Base-by-base conservation (phyloP, 2,113 vertebrate species). In the Grammomys dolichurus region DNA sequence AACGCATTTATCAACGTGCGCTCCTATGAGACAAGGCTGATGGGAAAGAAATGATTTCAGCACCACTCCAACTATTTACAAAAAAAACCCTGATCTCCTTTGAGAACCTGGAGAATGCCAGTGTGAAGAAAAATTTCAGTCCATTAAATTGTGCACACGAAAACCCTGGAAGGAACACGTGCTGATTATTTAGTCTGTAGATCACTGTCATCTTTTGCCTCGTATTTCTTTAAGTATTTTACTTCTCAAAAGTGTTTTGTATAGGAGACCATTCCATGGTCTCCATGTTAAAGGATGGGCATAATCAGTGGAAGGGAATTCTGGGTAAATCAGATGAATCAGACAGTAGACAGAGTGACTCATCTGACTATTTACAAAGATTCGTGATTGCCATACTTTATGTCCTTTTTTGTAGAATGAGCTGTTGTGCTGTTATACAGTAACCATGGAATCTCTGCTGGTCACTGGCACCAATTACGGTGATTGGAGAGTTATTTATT, bases 221-320 rank as follows among this genome's bases (percentile, higher is more conserved):
- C 63, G 72, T 93, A n/a, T 51, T 87, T 93, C 43, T 93, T 91
- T 65, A 60, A 63, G 78, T n/a, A 63, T 69, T 86, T 95, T 89
- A 75, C n/a, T 84, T 93, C 56, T 90, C 65, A 72, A 31, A 70
- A 89, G 51, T 46, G 28, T 54, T 92, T 86, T 80, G 56, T 77
- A 87, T n/a, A 93, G 87, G 94, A 89, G 46, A 80, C 80, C 80
- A 92, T 80, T 63, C 60, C 56, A n/a, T 12, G 60, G 78, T 65
- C 33, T 17, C 67, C 75, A 33, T 87, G 92, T 56, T 87, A 56
- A 89, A 76, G 22, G 73, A 75, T 51, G 56, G 91, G 10, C n/a
- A 33, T 19, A 19, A 65, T 48, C 43, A 5, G 31, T 48, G 51
- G 76, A 72, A 76, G 81, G n/a, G 81, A 85, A 63, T 90, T 93